Percentiles rank a stretch among this genome's conserved stretches.
phyloP scores from a whole-genome alignment of 1,140 invertebrate genomes.

The Notospermus geniculatus region DNA sequence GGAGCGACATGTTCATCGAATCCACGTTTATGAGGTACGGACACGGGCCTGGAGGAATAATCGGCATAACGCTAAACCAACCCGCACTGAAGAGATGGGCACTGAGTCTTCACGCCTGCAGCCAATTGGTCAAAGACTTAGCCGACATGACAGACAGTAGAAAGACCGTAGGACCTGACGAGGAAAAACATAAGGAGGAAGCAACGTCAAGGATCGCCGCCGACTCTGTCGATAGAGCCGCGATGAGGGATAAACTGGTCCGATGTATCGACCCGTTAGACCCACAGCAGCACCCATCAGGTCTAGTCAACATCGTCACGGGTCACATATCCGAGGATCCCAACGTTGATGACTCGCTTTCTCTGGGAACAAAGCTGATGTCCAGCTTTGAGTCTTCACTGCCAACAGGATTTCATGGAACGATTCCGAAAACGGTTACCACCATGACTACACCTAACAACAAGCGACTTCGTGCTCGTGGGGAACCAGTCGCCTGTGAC shows the following conservation, averaged over 20 bases:
- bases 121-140: conserved; percentile 6
- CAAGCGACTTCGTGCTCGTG: background rate
- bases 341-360: conserved; percentile 16
- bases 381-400: background rate
- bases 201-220: conserved; percentile 10
- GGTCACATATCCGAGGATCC: conserved; percentile 8
- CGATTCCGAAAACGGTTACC: background rate
- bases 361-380: conserved; percentile 9
- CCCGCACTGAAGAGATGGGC: conserved; percentile 23
- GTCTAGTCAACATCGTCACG: conserved; percentile 17
- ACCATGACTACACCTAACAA: background rate
- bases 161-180: no score
- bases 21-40: conserved; percentile 18
- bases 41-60: no score
- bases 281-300: background rate
- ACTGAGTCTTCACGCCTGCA: conserved; percentile 24
- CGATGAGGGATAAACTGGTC: conserved; percentile 12
- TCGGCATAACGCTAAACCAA: no score
- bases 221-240: conserved; percentile 10
- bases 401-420: background rate
- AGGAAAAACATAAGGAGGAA: no score
- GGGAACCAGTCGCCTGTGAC: background rate
- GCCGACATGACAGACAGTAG: conserved; percentile 5
- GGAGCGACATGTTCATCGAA: conserved; percentile 27
- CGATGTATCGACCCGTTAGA: conserved; percentile 13